Evolutionary conservation across 2,888 invertebrate species (phyloP).

Genomic region (Amiota mariae): DNA sequence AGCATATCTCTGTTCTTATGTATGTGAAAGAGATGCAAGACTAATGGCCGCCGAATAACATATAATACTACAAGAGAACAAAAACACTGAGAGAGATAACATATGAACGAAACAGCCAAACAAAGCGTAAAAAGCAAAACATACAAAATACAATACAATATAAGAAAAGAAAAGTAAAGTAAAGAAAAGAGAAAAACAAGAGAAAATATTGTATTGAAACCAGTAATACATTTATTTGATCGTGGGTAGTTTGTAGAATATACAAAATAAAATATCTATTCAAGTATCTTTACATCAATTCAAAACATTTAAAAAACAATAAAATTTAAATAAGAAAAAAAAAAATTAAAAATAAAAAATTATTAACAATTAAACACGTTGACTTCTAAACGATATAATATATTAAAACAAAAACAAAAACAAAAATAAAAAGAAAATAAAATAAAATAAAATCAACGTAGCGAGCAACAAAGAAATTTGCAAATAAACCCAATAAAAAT

Average conservation of each 20-base stretch:
- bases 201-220: neutral
- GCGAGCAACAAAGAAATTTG: neutral
- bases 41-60: slow-evolving; percentile 62
- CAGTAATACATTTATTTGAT: neutral
- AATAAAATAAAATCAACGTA: neutral
- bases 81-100: neutral
- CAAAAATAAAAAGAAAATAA: too few species aligned
- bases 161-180: too few species aligned
- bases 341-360: too few species aligned
- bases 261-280: too few species aligned
- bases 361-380: neutral
- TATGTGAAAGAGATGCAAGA: slow-evolving; percentile 60
- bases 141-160: too few species aligned
- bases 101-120: slow-evolving; percentile 43
- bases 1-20: neutral
- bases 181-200: slow-evolving; percentile 37
- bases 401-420: too few species aligned
- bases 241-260: slow-evolving; percentile 26
- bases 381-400: neutral
- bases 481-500: neutral
- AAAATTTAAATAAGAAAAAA: too few species aligned
- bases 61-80: slow-evolving; percentile 37
- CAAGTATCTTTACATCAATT: too few species aligned
- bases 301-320: neutral
- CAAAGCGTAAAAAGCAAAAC: slow-evolving; percentile 51